A percentile compares a stretch with the other conserved stretches of the same genome.
phyloP scores from a whole-genome alignment of 1,140 invertebrate species.

The Drosophila teissieri region DNA sequence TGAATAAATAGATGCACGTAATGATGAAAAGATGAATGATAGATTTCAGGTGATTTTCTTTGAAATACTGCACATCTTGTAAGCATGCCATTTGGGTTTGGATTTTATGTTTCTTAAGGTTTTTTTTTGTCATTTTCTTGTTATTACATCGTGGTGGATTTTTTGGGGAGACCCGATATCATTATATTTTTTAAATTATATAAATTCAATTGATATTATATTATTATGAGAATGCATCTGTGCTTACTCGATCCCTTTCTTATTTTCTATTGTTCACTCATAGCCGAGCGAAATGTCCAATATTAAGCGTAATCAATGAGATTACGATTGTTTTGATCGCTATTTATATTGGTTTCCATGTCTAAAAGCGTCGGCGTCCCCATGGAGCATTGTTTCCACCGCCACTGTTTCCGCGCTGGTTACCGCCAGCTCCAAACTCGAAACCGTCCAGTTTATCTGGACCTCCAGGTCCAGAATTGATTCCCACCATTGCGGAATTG shows the following conservation, averaged over 20 bases:
- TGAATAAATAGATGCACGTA: constrained; percentile 46
- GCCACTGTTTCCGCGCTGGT: constrained; percentile 79
- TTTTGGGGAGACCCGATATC: constrained; percentile 1
- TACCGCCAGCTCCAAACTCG: constrained; percentile 73
- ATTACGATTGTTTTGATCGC: constrained; percentile 1
- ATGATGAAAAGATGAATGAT: constrained; percentile 11
- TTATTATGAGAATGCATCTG: constrained; percentile 9
- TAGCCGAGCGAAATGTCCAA: background rate
- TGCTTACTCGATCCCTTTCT: constrained; percentile 5
- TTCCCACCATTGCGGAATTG: constrained; percentile 62
- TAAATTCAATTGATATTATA: constrained; percentile 37
- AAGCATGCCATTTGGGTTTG: background rate
- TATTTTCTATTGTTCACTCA: background rate
- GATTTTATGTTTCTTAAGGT: constrained; percentile 8
- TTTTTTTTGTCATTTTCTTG: constrained; percentile 11
- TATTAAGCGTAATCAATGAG: constrained; percentile 1
- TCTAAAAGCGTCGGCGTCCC: constrained; percentile 81
- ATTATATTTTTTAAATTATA: constrained; percentile 14
- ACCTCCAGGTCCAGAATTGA: constrained; percentile 46
- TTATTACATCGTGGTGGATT: constrained; percentile 10
- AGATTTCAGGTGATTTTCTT: constrained; percentile 2
- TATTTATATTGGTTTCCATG: constrained; percentile 12
- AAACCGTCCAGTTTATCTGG: constrained; percentile 62
- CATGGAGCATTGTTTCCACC: constrained; percentile 76
- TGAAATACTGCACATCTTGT: constrained; percentile 6